Evolutionary conservation across 2,797 vertebrate genomes (phyloP).

Genomic region (Neomorphus geoffroyi): DNA sequence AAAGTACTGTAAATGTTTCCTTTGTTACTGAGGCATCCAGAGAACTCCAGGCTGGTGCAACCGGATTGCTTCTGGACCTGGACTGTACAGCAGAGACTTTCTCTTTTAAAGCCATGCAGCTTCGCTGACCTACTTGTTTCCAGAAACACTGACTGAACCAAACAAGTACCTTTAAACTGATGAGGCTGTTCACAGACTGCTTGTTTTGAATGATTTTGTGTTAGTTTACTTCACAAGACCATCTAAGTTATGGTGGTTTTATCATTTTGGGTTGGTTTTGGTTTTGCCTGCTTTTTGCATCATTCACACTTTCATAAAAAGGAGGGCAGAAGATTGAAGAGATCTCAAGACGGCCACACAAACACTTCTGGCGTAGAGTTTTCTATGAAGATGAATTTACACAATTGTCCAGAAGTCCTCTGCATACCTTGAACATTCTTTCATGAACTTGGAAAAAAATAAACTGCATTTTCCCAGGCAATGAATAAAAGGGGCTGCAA

Average conservation of each 20-base stretch:
- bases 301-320: background rate
- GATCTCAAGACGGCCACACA: constrained; percentile 43
- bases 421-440: constrained; percentile 24
- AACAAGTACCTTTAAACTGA: background rate
- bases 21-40: background rate
- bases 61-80: background rate
- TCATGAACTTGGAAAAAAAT: constrained; percentile 5
- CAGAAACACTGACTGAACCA: background rate
- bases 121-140: background rate
- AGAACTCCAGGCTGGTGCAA: background rate
- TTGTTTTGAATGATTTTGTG: background rate
- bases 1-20: background rate
- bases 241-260: background rate
- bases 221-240: background rate
- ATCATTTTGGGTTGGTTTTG: no score
- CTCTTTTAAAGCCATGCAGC: background rate
- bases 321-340: background rate
- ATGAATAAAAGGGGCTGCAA: background rate
- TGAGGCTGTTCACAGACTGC: background rate
- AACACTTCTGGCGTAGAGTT: background rate
- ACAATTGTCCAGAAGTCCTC: background rate
- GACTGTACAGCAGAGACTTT: background rate
- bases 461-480: constrained; percentile 14
- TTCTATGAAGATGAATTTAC: background rate
- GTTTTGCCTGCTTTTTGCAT: background rate